Conservation (phyloP, 2,113 vertebrate species). For the Dasyornis broadbenti region DNA sequence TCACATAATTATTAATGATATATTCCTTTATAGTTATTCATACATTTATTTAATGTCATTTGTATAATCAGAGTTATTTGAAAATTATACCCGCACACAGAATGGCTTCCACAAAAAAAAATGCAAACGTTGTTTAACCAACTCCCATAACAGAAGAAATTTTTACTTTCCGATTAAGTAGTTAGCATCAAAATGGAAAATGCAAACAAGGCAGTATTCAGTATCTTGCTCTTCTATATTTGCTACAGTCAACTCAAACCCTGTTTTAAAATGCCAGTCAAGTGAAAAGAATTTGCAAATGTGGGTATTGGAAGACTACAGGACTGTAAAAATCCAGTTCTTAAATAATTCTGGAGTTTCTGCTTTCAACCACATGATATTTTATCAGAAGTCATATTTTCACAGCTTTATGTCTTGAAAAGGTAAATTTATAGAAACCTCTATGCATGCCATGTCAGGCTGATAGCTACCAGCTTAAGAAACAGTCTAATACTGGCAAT, state of each 20-base stretch:
- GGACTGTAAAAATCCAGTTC: background rate
- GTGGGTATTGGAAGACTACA: background rate
- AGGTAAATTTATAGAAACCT: background rate
- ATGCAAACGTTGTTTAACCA: background rate
- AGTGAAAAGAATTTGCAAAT: background rate
- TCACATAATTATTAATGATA: background rate
- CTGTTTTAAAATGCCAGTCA: background rate
- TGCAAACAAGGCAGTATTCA: background rate
- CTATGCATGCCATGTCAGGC: rapidly evolving
- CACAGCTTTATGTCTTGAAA: background rate
- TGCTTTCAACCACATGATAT: background rate
- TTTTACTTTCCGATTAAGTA: background rate
- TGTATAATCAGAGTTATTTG: background rate
- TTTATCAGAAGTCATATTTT: background rate
- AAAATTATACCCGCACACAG: background rate
- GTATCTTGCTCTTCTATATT: background rate
- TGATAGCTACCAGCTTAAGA: background rate
- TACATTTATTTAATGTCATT: background rate
- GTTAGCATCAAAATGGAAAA: background rate
- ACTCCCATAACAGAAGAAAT: background rate
- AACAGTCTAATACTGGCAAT: background rate
- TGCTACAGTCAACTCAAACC: background rate
- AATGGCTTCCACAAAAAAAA: background rate
- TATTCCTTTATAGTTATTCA: background rate
- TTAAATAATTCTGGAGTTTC: background rate